Conservation (phyloP, 2,797 vertebrate species). For the Tokudaia tokunoshimensis region DNA sequence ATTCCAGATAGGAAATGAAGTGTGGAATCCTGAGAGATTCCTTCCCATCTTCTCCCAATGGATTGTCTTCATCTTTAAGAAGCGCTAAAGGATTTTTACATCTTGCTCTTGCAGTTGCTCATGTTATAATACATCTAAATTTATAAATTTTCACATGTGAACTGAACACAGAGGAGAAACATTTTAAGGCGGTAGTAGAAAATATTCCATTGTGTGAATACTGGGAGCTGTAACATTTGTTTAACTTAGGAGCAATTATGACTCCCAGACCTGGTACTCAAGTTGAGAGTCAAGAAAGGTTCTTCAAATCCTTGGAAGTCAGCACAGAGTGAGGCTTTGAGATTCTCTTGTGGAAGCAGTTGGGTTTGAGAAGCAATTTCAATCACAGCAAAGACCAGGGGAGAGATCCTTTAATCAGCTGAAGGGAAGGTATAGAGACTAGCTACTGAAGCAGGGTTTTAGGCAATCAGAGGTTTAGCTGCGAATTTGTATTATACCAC, state of each 20-base stretch:
- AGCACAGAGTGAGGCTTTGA: neutral
- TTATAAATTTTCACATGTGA: neutral
- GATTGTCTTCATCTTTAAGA: neutral
- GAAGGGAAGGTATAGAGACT: neutral
- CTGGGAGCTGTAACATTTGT: neutral
- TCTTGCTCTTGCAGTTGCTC: neutral
- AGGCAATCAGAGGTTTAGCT: neutral
- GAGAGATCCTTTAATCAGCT: neutral
- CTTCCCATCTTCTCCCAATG: neutral
- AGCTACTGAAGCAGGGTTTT: neutral
- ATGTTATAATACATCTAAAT: neutral
- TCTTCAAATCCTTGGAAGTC: neutral
- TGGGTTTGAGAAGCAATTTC: neutral
- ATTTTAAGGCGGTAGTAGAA: neutral
- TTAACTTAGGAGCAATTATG: neutral
- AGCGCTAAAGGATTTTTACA: neutral
- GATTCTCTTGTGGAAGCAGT: neutral
- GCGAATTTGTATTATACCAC: neutral
- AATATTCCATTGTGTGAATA: neutral
- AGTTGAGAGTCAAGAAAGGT: neutral
- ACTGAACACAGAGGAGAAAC: neutral
- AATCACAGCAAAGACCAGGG: neutral
- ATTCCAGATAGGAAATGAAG: neutral
- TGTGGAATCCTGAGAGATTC: neutral
- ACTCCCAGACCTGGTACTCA: neutral